Evolutionary conservation across 2,888 invertebrate species (phyloP).

Genomic region (Heliconius aoede): DNA sequence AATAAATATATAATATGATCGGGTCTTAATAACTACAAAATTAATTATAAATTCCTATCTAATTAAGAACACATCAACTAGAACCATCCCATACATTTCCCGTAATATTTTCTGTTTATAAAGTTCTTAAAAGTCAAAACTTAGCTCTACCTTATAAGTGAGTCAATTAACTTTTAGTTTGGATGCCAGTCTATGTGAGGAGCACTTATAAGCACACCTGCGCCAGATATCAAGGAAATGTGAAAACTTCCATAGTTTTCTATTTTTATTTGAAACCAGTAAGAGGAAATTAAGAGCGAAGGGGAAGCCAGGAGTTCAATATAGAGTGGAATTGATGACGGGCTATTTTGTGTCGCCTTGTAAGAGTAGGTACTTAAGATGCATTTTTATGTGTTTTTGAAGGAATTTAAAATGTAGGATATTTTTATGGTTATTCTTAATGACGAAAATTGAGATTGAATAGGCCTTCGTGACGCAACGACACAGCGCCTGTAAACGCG

Average conservation of each 20-base stretch:
- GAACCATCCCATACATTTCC: neutral
- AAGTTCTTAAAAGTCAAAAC: constrained; percentile 22
- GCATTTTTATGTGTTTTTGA: neutral
- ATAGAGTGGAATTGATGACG: constrained; percentile 57
- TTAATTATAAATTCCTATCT: neutral
- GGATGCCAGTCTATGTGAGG: constrained; percentile 25
- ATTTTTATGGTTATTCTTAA: neutral
- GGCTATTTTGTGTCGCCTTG: constrained; percentile 51
- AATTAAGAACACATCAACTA: constrained; percentile 1
- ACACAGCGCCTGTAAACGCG: neutral
- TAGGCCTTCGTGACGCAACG: neutral
- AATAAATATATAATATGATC: neutral
- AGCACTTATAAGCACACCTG: constrained; percentile 32
- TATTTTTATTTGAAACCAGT: constrained; percentile 54
- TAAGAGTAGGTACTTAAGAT: constrained; percentile 13
- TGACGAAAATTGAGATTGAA: neutral
- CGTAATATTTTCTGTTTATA: constrained; percentile 4
- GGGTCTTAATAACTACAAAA: neutral
- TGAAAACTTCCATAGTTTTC: constrained; percentile 56
- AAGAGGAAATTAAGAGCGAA: constrained; percentile 45
- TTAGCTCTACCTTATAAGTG: constrained; percentile 20
- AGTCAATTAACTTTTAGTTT: constrained; percentile 23
- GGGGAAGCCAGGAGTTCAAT: constrained; percentile 53
- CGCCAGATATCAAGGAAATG: constrained; percentile 54
- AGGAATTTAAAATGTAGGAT: neutral